Evolutionary conservation across 2,888 invertebrate genomes (phyloP).

Genomic region (Buathra laborator): DNA sequence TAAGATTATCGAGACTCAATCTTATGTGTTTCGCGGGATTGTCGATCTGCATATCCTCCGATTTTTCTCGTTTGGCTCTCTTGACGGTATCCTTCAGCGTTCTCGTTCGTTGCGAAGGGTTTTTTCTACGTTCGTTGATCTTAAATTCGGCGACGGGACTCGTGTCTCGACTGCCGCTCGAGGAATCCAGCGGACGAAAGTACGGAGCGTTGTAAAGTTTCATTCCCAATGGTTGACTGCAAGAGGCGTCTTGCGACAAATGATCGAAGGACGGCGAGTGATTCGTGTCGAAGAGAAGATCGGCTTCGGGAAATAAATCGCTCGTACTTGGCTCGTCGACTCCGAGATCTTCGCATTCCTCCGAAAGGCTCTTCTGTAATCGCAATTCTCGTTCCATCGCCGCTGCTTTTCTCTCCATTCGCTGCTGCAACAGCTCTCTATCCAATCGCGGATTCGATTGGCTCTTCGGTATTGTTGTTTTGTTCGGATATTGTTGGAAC

Average conservation of each 20-base stretch:
- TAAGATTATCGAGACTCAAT: conserved; percentile 79
- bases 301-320: conserved; percentile 92
- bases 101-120: conserved; percentile 72
- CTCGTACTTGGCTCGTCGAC: conserved; percentile 93
- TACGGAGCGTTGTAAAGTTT: conserved; percentile 81
- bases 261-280: conserved; percentile 90
- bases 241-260: conserved; percentile 85
- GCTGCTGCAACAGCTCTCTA: conserved; percentile 80
- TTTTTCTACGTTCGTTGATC: conserved; percentile 79
- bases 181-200: conserved; percentile 84
- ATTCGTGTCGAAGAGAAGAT: conserved; percentile 90
- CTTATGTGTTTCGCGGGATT: conserved; percentile 77
- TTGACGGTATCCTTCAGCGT: conserved; percentile 72
- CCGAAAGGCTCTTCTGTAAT: conserved; percentile 90
- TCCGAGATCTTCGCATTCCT: conserved; percentile 92
- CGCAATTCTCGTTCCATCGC: conserved; percentile 87
- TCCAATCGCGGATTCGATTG: conserved; percentile 78
- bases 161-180: conserved; percentile 84
- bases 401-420: conserved; percentile 85
- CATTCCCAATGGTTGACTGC: conserved; percentile 82
- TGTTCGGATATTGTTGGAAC: conserved; percentile 80
- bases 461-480: conserved; percentile 74
- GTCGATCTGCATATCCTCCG: conserved; percentile 70
- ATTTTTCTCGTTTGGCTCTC: conserved; percentile 71
- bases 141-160: conserved; percentile 85